Conservation (phyloP, 2,113 vertebrate species). For the Pteropus alecto region DNA sequence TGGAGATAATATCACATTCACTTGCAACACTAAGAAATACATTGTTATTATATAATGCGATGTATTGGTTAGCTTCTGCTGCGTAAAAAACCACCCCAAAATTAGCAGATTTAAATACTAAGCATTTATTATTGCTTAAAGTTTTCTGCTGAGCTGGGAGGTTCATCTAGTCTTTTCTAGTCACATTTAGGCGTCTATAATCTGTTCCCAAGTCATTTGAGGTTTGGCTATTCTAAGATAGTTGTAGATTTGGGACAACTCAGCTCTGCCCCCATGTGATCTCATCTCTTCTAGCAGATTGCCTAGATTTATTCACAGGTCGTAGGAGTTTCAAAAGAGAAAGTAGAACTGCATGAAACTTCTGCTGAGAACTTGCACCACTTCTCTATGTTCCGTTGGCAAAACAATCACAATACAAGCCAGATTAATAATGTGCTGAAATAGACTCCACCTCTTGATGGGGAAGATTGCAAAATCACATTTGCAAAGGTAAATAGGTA, state of each 20-base stretch:
- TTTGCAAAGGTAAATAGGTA: not conserved
- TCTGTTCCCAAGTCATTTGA: not conserved
- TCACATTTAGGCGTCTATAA: not conserved
- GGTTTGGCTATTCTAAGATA: not conserved
- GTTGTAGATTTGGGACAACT: not conserved
- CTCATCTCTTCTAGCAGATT: not conserved
- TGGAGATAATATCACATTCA: not conserved
- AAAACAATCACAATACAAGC: not conserved
- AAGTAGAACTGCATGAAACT: not conserved
- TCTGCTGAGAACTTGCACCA: not conserved
- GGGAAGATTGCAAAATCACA: not conserved
- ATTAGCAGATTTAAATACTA: not conserved
- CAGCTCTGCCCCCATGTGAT: too few relatives aligned
- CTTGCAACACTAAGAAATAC: not conserved
- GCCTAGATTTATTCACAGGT: not conserved
- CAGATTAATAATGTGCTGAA: not conserved
- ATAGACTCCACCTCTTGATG: not conserved
- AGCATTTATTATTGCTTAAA: not conserved
- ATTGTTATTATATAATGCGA: not conserved
- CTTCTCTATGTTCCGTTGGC: not conserved
- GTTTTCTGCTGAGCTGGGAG: not conserved
- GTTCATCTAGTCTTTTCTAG: not conserved
- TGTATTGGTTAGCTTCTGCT: not conserved
- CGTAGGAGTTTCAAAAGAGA: not conserved
- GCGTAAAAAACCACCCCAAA: not conserved